phyloP scores from a whole-genome alignment of 1,140 invertebrate species.

The Neodiprion pinetum region DNA sequence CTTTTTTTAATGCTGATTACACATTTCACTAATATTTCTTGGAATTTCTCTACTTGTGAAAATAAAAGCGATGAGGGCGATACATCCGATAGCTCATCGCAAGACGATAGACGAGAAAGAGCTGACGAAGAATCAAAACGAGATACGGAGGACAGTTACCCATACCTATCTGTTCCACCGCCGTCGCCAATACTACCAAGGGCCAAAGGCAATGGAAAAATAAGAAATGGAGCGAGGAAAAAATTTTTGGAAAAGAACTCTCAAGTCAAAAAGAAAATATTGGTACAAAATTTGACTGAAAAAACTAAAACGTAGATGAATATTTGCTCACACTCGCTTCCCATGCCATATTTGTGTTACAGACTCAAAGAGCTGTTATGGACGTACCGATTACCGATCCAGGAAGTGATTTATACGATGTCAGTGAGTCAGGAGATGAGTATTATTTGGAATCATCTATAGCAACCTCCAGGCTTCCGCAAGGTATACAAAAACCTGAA shows the following conservation, averaged over 20 bases:
- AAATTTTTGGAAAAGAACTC: conserved; percentile 30
- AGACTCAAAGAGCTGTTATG: conserved; percentile 51
- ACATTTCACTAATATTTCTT: conserved; percentile 14
- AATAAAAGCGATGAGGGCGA: conserved; percentile 75
- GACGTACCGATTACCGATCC: conserved; percentile 65
- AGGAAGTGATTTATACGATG: conserved; percentile 61
- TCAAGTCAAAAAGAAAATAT: conserved; percentile 29
- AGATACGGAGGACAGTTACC: conserved; percentile 29
- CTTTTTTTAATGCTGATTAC: conserved; percentile 11
- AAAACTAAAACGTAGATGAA: conserved; percentile 1
- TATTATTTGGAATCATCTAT: conserved; percentile 33
- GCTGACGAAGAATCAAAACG: conserved; percentile 27
- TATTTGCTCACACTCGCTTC: not conserved
- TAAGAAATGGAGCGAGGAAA: conserved; percentile 31
- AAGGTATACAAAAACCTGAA: conserved; percentile 18
- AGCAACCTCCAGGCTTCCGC: conserved; percentile 21
- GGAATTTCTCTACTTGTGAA: conserved; percentile 22
- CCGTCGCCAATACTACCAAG: conserved; percentile 59
- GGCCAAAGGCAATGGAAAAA: conserved; percentile 30
- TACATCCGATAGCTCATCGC: conserved; percentile 73
- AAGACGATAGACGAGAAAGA: conserved; percentile 47
- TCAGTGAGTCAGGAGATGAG: conserved; percentile 62
- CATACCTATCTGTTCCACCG: conserved; percentile 60
- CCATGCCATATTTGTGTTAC: not conserved
- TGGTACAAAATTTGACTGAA: conserved; percentile 29